phyloP scores from a whole-genome alignment of 1,140 invertebrate species.

The Oppia nitens region DNA sequence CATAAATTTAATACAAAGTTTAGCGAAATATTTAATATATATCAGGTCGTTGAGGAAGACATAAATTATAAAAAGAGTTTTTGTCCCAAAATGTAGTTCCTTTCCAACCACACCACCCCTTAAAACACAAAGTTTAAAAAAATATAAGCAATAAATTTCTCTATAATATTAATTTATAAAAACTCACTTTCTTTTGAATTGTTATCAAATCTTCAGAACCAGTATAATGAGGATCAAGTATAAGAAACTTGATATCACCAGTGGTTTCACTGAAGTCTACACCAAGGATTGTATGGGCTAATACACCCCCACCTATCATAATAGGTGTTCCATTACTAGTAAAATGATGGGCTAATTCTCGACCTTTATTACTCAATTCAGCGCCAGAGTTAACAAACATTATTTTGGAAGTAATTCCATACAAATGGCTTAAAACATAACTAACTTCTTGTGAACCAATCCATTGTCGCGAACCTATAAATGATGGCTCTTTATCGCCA shows the following conservation, averaged over 20 bases:
- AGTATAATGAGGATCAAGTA: slow-evolving; percentile 95
- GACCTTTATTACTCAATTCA: slow-evolving; percentile 58
- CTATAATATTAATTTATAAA: not conserved
- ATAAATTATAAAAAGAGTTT: slow-evolving; percentile 84
- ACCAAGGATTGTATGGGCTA: slow-evolving; percentile 94
- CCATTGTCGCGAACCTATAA: slow-evolving; percentile 84
- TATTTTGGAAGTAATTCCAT: slow-evolving; percentile 55
- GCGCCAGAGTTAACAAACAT: slow-evolving; percentile 62
- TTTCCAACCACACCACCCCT: slow-evolving; percentile 43
- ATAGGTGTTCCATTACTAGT: slow-evolving; percentile 80
- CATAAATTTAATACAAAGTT: too few relatives aligned
- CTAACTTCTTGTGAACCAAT: slow-evolving; percentile 95
- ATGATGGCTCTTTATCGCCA: slow-evolving; percentile 72
- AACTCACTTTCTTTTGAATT: slow-evolving; percentile 32
- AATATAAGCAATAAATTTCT: not conserved
- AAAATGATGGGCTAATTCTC: slow-evolving; percentile 76
- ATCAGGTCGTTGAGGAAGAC: slow-evolving; percentile 49
- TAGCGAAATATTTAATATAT: too few relatives aligned
- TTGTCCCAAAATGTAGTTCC: slow-evolving; percentile 74
- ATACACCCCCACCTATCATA: slow-evolving; percentile 94
- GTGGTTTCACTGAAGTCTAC: slow-evolving; percentile 64
- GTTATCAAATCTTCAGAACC: slow-evolving; percentile 41
- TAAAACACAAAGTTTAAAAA: not conserved
- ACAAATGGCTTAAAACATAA: slow-evolving; percentile 67
- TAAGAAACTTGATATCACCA: slow-evolving; percentile 64